Evolutionary conservation across 2,113 vertebrate genomes (phyloP), one percentile per base, ranked within the genome.

Genomic region (Heloderma charlesbogerti): DNA sequence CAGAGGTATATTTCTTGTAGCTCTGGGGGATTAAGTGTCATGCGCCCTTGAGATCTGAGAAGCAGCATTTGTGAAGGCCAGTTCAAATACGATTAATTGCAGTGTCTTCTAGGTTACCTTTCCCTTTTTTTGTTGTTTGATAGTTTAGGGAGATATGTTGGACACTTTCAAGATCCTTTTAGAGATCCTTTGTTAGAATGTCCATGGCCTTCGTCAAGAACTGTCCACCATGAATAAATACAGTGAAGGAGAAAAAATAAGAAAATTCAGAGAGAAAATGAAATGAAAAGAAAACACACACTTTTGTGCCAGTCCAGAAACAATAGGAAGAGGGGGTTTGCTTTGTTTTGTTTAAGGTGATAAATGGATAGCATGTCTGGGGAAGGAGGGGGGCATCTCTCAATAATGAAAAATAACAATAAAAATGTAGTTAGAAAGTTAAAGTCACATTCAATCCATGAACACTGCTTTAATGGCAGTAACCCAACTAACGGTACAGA

Each of bases 141-240:
- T 0, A 84, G 48, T 51, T n/a, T 0, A 0, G 72, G 2, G 16
- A 0, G 69, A 89, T 93, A 60, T 78, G 1, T 45, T 87, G 82
- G 84, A 9, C 60, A 31, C n/a, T 80, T 87, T 60, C 0, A 67
- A 80, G 71, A 82, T 20, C 51, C 48, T 78, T 92, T 78, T 40
- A 43, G 43, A 81, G 87, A 22, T 48, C 77, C 13, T 66, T 48
- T 87, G 31, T 16, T 74, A 48, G 81, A 93, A 0, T 71, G 25
- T 74, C 69, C 60, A 86, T 82, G 29, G 20, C 16, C 9, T 15
- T 88, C 92, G 88, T 25, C 72, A 74, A n/a, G 63, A 72, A 86
- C 29, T 81, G 20, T 37, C 13, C 31, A 31, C 34, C 1, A 84
- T 77, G 29, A 88, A 48, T n/a, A 75, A 88, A 48, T n/a, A 75